A percentile compares a stretch with the other conserved stretches of the same genome.
Conservation (phyloP, 1,140 invertebrate species). For the Apis laboriosa region DNA sequence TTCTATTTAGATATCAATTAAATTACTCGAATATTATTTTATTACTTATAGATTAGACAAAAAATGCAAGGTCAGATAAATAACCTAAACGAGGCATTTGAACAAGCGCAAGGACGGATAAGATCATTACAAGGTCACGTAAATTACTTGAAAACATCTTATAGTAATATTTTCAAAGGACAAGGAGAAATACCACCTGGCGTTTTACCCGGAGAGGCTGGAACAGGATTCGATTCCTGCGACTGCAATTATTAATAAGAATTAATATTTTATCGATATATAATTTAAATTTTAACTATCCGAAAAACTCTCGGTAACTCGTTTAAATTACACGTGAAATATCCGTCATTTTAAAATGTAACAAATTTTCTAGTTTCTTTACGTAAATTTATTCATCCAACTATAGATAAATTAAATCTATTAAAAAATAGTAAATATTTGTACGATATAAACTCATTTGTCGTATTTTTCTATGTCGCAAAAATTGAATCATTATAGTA, state of each 20-base stretch:
- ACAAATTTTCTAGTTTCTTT: conserved; percentile 11
- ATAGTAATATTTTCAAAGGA: conserved; percentile 75
- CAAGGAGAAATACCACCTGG: conserved; percentile 56
- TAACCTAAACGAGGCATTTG: conserved; percentile 85
- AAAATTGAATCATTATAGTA: conserved; percentile 19
- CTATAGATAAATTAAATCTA: background rate
- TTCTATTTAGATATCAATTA: background rate
- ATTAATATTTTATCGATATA: conserved; percentile 18
- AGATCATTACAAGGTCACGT: conserved; percentile 84
- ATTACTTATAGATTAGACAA: conserved; percentile 81
- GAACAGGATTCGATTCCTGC: conserved; percentile 72
- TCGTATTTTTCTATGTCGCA: background rate
- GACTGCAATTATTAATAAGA: conserved; percentile 71
- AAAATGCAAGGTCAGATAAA: conserved; percentile 87
- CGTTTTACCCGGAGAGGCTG: conserved; percentile 56
- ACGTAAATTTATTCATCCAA: background rate
- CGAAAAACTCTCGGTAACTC: background rate
- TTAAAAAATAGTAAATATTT: background rate
- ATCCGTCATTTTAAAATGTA: background rate
- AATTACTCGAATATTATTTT: background rate
- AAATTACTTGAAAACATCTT: conserved; percentile 83
- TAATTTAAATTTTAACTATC: conserved; percentile 8
- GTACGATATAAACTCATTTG: background rate
- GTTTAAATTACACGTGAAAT: conserved; percentile 10
- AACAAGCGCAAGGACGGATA: conserved; percentile 85